phyloP scores from a whole-genome alignment of 2,113 vertebrate genomes.

The Brachypteracias leptosomus region DNA sequence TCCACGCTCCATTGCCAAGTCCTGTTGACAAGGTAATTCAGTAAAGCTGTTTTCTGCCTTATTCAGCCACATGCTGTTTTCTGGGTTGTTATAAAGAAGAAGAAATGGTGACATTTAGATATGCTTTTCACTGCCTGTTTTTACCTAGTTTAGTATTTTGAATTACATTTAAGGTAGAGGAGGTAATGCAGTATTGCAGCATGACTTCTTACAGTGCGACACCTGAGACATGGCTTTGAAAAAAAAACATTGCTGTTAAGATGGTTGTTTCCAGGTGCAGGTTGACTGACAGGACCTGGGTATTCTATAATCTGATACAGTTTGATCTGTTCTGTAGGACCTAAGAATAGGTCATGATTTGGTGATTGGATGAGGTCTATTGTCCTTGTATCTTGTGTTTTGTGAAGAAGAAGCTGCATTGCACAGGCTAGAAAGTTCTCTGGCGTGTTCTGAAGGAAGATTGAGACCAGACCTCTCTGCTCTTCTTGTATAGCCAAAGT shows the following conservation, averaged over 20 bases:
- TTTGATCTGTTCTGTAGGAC: not conserved
- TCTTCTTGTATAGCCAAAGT: not conserved
- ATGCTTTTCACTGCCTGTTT: not conserved
- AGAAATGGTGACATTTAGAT: not conserved
- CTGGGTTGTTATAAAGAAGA: not conserved
- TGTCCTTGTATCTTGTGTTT: not conserved
- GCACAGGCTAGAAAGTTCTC: not conserved
- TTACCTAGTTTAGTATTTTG: not conserved
- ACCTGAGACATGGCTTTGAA: not conserved
- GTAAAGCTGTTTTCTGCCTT: constrained; percentile 3
- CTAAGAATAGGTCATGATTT: not conserved
- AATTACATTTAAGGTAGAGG: not conserved
- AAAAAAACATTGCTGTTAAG: not conserved
- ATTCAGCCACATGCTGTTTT: not conserved
- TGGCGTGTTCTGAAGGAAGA: fast-evolving
- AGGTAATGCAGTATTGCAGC: not conserved
- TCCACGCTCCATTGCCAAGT: constrained; percentile 94
- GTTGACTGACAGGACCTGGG: not conserved
- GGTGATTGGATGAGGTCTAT: not conserved
- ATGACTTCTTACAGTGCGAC: not conserved
- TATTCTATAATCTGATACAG: not conserved
- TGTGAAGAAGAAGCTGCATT: not conserved
- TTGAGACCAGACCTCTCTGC: not conserved
- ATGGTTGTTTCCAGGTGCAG: not conserved
- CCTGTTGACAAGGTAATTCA: constrained; percentile 96